These are phyloP conservation scores for Saxicola maurus DNA, from an alignment of 2,797 vertebrate species.

Conservation along the genomic window DNA sequence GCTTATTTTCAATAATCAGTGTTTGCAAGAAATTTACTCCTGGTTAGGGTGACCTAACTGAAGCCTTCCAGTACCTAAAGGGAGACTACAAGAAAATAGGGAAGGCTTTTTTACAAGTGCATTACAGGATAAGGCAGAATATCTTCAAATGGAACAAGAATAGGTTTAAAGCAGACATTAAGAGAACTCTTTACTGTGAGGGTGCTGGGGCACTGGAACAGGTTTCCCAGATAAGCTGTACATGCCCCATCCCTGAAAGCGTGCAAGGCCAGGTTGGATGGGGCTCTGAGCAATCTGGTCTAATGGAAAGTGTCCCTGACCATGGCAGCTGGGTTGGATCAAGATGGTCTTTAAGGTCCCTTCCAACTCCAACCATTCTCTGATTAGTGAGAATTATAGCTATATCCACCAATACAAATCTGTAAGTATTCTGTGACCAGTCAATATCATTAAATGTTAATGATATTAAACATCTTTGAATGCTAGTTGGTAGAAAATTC, in stretches of 20 bases:
- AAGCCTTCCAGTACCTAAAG: background rate
- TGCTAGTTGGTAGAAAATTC: background rate
- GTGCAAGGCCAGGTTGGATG: background rate
- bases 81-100: background rate
- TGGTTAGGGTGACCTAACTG: background rate
- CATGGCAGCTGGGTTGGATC: background rate
- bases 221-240: background rate
- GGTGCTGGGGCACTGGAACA: background rate
- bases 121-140: background rate
- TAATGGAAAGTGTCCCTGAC: background rate
- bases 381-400: background rate
- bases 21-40: background rate
- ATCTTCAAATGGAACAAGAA: background rate
- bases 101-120: background rate
- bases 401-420: background rate
- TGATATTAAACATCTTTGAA: background rate
- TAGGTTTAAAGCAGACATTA: background rate
- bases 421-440: background rate
- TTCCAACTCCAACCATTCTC: background rate
- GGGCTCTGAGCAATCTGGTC: background rate
- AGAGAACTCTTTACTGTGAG: background rate
- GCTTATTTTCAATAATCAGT: background rate
- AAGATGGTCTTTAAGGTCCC: background rate
- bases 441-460: background rate
- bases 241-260: background rate